A percentile compares a stretch with the other conserved stretches of the same genome.
Evolutionary conservation across 2,113 vertebrate genomes (phyloP).

Genomic region (Chaetura pelagica): DNA sequence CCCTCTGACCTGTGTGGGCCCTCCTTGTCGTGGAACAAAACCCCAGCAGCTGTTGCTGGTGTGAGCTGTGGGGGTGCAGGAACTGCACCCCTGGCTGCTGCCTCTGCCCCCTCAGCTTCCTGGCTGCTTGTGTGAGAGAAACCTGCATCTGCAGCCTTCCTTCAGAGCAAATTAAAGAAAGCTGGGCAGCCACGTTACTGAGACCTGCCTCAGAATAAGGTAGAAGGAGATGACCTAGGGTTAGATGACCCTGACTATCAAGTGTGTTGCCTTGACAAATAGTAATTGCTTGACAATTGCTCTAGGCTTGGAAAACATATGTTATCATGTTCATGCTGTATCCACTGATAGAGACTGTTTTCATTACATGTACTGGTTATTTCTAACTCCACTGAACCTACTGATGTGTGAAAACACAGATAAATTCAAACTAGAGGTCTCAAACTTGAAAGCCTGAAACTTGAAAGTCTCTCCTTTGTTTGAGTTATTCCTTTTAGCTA

Average conservation of each 20-base stretch:
- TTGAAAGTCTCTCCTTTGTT: neutral
- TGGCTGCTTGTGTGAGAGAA: fast-evolving
- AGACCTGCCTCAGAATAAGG: neutral
- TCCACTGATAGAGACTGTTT: slow-evolving; percentile 53
- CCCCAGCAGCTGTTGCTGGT: neutral
- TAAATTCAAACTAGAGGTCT: slow-evolving; percentile 1
- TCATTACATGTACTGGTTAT: neutral
- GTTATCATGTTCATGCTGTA: slow-evolving; percentile 17
- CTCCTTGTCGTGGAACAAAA: slow-evolving; percentile 33
- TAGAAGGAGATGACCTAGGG: neutral
- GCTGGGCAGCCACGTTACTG: neutral
- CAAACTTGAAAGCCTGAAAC: neutral
- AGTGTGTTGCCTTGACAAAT: slow-evolving; percentile 22
- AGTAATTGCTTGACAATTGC: slow-evolving; percentile 46
- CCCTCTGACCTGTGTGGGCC: neutral
- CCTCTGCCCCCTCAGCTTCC: neutral
- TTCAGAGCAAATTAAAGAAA: neutral
- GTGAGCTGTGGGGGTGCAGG: neutral
- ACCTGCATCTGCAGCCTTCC: fast-evolving
- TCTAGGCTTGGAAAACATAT: slow-evolving; percentile 29
- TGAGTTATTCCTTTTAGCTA: neutral
- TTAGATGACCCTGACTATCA: neutral
- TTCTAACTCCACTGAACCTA: neutral
- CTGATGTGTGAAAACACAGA: slow-evolving; percentile 39
- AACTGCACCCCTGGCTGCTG: neutral